phyloP scores from a whole-genome alignment of 2,888 invertebrate genomes.

The Lottia scabra region DNA sequence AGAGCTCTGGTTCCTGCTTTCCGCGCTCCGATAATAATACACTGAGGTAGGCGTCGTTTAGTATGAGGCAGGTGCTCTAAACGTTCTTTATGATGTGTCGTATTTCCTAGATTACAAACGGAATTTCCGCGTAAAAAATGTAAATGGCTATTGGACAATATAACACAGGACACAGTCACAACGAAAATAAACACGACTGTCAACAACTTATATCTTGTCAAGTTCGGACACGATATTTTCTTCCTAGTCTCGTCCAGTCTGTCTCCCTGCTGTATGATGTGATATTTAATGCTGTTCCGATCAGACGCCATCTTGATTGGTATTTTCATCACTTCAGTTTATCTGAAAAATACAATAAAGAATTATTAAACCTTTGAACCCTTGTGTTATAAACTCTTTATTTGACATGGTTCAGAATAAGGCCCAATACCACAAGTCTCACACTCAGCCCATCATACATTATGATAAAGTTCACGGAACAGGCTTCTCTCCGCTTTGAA shows the following conservation, averaged over 20 bases:
- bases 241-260: neutral
- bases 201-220: conserved; percentile 11
- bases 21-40: conserved; percentile 67
- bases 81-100: neutral
- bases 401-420: too few relatives aligned
- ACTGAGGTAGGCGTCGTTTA: conserved; percentile 63
- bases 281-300: neutral
- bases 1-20: conserved; percentile 68
- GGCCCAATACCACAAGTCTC: too few relatives aligned
- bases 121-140: too few relatives aligned
- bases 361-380: too few relatives aligned
- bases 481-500: too few relatives aligned
- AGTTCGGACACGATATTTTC: conserved; percentile 12
- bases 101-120: too few relatives aligned
- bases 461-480: too few relatives aligned
- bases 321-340: too few relatives aligned
- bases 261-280: neutral
- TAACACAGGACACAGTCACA: conserved; percentile 11
- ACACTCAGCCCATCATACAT: too few relatives aligned
- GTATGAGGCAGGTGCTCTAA: conserved; percentile 34
- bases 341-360: too few relatives aligned
- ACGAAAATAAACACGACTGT: conserved; percentile 8
- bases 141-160: neutral
- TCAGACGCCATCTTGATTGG: neutral
- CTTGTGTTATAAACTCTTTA: too few relatives aligned